These are phyloP conservation scores for Peromyscus maniculatus DNA, from an alignment of 2,113 vertebrate species.

Conservation along the genomic window DNA sequence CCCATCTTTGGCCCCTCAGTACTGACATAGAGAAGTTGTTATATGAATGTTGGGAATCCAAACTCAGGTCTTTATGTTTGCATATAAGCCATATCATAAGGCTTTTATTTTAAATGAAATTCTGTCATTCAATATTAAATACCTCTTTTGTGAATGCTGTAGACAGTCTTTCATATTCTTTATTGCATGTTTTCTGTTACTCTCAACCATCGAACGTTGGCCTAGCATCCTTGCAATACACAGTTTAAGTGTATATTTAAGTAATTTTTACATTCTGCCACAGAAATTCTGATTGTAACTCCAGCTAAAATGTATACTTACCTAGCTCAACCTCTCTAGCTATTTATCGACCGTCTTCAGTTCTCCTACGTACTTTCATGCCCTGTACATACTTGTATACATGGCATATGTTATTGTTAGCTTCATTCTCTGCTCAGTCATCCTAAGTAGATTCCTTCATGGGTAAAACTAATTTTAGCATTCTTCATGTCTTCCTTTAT, in stretches of 20 bases:
- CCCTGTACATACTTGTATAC: neutral
- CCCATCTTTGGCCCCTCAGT: neutral
- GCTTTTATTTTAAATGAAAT: slow-evolving; percentile 14
- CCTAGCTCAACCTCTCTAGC: neutral
- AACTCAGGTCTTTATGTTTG: neutral
- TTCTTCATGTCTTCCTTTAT: neutral
- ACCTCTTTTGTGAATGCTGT: neutral
- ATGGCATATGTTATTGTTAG: neutral
- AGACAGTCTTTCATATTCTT: neutral
- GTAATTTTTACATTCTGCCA: neutral
- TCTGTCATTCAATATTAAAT: slow-evolving; percentile 8
- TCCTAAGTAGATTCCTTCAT: neutral
- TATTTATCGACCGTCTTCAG: neutral
- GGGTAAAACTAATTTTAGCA: too few species aligned
- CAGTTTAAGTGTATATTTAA: neutral
- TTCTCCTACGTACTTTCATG: neutral
- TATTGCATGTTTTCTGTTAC: neutral
- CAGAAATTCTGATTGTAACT: neutral
- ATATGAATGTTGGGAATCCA: too few species aligned
- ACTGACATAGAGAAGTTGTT: neutral
- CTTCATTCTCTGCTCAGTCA: neutral
- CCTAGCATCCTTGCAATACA: neutral
- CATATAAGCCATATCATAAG: neutral
- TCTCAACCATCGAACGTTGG: neutral
- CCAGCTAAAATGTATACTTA: neutral